Evolutionary conservation across 2,113 vertebrate species (phyloP).

Genomic region (Cyphomyrus discorhynchus): DNA sequence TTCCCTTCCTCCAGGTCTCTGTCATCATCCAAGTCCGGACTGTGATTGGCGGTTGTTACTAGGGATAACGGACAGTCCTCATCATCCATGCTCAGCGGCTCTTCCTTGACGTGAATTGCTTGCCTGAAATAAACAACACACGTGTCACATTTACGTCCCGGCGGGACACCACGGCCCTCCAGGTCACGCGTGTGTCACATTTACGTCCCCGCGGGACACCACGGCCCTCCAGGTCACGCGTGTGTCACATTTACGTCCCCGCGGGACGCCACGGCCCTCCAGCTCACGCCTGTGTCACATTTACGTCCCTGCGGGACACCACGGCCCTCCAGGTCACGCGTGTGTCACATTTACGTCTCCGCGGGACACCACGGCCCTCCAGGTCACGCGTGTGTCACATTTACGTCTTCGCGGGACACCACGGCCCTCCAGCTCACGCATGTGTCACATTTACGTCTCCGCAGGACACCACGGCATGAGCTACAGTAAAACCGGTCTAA

Average conservation of each 20-base stretch:
- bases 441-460: too few species aligned
- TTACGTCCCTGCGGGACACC: too few species aligned
- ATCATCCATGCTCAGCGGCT: slow-evolving; percentile 67
- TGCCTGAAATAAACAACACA: slow-evolving; percentile 61
- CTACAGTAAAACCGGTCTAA: too few species aligned
- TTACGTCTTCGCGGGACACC: too few species aligned
- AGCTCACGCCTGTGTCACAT: too few species aligned
- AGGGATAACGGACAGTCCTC: slow-evolving; percentile 71
- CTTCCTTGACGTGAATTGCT: slow-evolving; percentile 73
- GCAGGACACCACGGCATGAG: neutral
- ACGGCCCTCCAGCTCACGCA: too few species aligned
- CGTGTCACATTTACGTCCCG: neutral
- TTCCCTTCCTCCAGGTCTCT: slow-evolving; percentile 71
- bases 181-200: neutral
- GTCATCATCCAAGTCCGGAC: slow-evolving; percentile 73
- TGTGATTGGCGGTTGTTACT: slow-evolving; percentile 70
- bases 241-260: neutral
- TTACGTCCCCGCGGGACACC: neutral
- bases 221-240: neutral
- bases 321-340: too few species aligned
- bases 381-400: too few species aligned
- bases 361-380: too few species aligned
- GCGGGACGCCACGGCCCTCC: too few species aligned
- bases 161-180: fast-evolving
- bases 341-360: too few species aligned